phyloP scores from a whole-genome alignment of 2,888 invertebrate species.

The Panorpa germanica region DNA sequence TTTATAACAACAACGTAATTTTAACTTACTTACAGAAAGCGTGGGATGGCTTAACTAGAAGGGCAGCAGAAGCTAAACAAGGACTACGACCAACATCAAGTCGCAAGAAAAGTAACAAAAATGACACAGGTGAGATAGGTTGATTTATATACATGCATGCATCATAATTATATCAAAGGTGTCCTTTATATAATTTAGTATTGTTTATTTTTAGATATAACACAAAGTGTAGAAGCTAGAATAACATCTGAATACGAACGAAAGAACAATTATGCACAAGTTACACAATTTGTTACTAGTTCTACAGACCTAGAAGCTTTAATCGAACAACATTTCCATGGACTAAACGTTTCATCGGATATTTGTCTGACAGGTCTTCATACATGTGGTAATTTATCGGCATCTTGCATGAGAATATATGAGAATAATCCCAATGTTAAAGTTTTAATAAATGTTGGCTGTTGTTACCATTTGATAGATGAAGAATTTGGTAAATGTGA shows the following conservation, averaged over 20 bases:
- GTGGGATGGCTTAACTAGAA: slow-evolving; percentile 36
- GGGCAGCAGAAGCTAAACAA: slow-evolving; percentile 25
- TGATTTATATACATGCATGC: too few relatives aligned
- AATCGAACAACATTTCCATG: slow-evolving; percentile 28
- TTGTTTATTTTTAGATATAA: too few relatives aligned
- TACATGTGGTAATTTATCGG: slow-evolving; percentile 72
- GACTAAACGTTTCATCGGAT: slow-evolving; percentile 17
- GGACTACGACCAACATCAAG: slow-evolving; percentile 19
- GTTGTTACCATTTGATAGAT: slow-evolving; percentile 71
- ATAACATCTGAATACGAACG: slow-evolving; percentile 7
- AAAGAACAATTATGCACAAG: slow-evolving; percentile 35
- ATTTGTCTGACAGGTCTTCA: slow-evolving; percentile 60
- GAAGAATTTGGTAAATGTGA: slow-evolving; percentile 28
- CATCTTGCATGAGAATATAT: slow-evolving; percentile 54
- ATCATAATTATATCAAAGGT: too few relatives aligned
- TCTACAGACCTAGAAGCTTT: slow-evolving; percentile 32
- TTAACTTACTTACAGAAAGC: slow-evolving; percentile 25
- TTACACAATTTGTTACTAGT: slow-evolving; percentile 36
- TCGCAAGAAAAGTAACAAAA: slow-evolving; percentile 14
- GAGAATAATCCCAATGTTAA: slow-evolving; percentile 28
- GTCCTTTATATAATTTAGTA: too few relatives aligned
- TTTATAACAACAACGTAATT: too few relatives aligned
- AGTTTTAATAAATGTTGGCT: slow-evolving; percentile 64
- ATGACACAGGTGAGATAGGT: slow-evolving; percentile 12
- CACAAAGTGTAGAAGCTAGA: slow-evolving; percentile 11